Evolutionary conservation across 2,888 invertebrate species (phyloP), one percentile per base, ranked within the genome.

Genomic region (Ormyrus labotus): DNA sequence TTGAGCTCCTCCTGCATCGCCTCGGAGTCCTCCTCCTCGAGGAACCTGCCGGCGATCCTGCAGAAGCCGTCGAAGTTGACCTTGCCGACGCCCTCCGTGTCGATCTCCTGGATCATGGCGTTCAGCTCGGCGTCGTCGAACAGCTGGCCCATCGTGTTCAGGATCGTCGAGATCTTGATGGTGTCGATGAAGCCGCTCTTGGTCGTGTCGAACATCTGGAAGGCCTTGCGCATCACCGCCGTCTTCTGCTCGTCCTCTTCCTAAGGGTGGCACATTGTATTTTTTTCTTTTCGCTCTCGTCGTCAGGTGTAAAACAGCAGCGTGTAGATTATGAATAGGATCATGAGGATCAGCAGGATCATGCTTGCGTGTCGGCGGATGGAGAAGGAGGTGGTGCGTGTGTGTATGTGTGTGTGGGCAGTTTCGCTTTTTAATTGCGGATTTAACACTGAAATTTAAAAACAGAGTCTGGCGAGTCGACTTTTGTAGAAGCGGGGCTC

Each of bases 1-100:
- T 98, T 97, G 87, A 99, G 93, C 92, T 99, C 99, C 89, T 98
- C 97, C 91, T 97, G 97, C 93, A 97, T 97, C 82, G 97, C 97
- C 91, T 99, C 99, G 82, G 97, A 96, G 87, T 99, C 99, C 89
- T 98, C 98, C 89, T 98, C 98, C 87, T 98, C 97, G 74, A 99
- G 93, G 92, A 99, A 99, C 91, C 97, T 96, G 83, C 96, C 96
- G 63, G 98, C 97, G 85, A 99, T 96, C 87, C 94, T 94, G 90
- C 96, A 96, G 93, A 99, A 99, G 82, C 96, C 96, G 88, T 98
- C 98, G 87, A 98, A 98, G 90, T 97, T 96, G 80, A 99, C 96
- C 92, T 96, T 96, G 64, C 99, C 99, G 73, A 94, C 93, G 93
- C 95, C 93, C 88, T 98, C 98, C 67, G 97, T 95, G 92, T 99